Evolutionary conservation across 2,113 vertebrate genomes (phyloP), one percentile per base, ranked within the genome.

Genomic region (Cryptomyrus ogoouensis): DNA sequence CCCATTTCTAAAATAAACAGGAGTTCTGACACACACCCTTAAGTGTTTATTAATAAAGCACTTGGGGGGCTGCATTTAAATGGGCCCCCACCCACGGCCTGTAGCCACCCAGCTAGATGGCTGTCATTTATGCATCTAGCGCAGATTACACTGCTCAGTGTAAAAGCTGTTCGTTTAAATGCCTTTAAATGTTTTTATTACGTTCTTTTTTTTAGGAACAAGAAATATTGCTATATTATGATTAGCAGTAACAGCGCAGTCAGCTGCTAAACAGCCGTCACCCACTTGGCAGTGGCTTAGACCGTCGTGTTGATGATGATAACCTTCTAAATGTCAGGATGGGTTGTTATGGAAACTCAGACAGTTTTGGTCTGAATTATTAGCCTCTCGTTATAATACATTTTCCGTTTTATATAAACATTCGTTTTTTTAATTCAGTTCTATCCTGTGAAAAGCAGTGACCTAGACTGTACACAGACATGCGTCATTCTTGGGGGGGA

Each of bases 341-440:
- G 19, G 21, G 39, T 83, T 84, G 83, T 84, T 84, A 84, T 84
- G 83, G 83, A 44, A 84, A 84, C 77, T 83, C 31, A 74, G n/a
- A 74, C 31, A 17, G 39, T 8, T 46, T 83, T 46, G 42, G 15
- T 83, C 7, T 46, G 44, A 83, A 83, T 46, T 42, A 47, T 84
- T 84, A 84, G 8, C 19, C 24, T 84, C 19, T 47, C 19, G 9
- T 21, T 44, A 44, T n/a, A 84, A 46, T 80, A 80, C 74, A 80
- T 80, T 21, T 44, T 46, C 21, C 2, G 9, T 44, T 44, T 47
- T 47, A 47, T 47, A 42, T 24, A n/a, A 46, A 46, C 83, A 46
- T 7, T 83, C 0, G 0, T 46, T 15, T 83, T 15, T 77, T 31
- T n/a, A 6, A 17, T 83, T 24, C 19, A 47, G 15, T n/a, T 83